Conservation (phyloP, 2,113 vertebrate species). For the Equus quagga region DNA sequence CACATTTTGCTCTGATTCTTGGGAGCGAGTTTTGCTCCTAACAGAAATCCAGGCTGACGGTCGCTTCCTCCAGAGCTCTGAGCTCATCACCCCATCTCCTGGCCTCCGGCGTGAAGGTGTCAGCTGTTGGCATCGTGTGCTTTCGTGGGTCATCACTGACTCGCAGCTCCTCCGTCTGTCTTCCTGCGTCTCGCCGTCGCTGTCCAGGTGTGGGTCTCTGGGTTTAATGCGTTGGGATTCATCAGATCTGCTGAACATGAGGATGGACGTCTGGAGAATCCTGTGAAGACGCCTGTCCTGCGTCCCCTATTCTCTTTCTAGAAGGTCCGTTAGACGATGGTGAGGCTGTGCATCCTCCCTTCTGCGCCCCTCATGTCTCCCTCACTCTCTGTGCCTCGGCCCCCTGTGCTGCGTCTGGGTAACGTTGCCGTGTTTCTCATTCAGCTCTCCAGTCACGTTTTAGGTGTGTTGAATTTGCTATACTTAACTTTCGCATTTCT, state of each 20-base stretch:
- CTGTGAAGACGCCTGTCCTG: too few species aligned
- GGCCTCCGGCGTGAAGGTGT: not conserved
- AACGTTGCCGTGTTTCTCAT: rapidly evolving
- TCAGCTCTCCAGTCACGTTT: not conserved
- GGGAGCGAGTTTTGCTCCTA: not conserved
- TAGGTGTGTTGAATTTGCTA: not conserved
- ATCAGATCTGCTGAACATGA: not conserved
- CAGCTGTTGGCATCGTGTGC: not conserved
- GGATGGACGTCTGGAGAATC: not conserved
- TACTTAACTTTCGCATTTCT: not conserved
- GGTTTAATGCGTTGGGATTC: not conserved
- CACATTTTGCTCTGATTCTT: not conserved
- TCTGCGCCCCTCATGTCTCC: not conserved
- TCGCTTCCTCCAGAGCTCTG: not conserved
- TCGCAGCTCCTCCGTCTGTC: rapidly evolving
- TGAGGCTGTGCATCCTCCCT: rapidly evolving
- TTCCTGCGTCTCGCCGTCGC: rapidly evolving
- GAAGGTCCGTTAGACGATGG: not conserved
- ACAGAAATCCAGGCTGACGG: not conserved
- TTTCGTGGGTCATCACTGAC: not conserved
- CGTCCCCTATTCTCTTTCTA: not conserved
- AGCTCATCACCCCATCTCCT: too few species aligned
- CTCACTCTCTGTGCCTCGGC: not conserved
- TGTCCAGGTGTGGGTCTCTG: not conserved
- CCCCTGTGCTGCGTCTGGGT: not conserved